Conservation (phyloP, 1,140 invertebrate species). For the Drosophila jambulina region DNA sequence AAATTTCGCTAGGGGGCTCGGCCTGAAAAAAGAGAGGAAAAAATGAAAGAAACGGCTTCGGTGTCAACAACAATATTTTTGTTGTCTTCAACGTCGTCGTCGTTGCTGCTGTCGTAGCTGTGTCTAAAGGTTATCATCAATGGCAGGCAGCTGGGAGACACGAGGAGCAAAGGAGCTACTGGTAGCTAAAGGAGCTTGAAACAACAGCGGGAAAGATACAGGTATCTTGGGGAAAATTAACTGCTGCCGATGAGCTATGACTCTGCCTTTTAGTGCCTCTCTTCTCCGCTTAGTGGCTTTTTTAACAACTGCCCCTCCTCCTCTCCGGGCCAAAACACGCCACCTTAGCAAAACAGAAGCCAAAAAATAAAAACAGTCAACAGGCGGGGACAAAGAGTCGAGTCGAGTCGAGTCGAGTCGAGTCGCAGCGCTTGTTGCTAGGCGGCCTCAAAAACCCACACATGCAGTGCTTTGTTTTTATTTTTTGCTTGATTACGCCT, state of each 20-base stretch:
- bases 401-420: slow-evolving; percentile 28
- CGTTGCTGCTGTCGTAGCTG: slow-evolving; percentile 16
- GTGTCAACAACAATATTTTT: slow-evolving; percentile 69
- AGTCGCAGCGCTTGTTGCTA: slow-evolving; percentile 53
- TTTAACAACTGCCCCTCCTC: not conserved
- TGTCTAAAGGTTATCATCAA: slow-evolving; percentile 67
- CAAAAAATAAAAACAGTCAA: slow-evolving; percentile 63
- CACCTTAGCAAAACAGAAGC: slow-evolving; percentile 77
- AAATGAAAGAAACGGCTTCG: slow-evolving; percentile 12
- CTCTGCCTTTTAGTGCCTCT: slow-evolving; percentile 3
- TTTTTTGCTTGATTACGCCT: slow-evolving; percentile 36
- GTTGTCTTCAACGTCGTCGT: slow-evolving; percentile 31
- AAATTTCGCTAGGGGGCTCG: slow-evolving; percentile 61
- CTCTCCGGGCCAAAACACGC: slow-evolving; percentile 52
- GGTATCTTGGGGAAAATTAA: slow-evolving; percentile 29
- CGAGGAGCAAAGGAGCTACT: not conserved
- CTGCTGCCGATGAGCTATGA: slow-evolving; percentile 5
- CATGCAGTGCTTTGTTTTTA: slow-evolving; percentile 62
- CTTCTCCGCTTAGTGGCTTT: slow-evolving; percentile 7
- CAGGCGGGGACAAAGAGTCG: slow-evolving; percentile 45
- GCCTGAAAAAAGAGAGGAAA: slow-evolving; percentile 33
- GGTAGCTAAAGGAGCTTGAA: not conserved
- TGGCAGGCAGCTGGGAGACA: slow-evolving; percentile 3
- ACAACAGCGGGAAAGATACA: not conserved
- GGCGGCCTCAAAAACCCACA: slow-evolving; percentile 64